Evolutionary conservation across 2,888 invertebrate genomes (phyloP).

Genomic region (Coelinius sp.): DNA sequence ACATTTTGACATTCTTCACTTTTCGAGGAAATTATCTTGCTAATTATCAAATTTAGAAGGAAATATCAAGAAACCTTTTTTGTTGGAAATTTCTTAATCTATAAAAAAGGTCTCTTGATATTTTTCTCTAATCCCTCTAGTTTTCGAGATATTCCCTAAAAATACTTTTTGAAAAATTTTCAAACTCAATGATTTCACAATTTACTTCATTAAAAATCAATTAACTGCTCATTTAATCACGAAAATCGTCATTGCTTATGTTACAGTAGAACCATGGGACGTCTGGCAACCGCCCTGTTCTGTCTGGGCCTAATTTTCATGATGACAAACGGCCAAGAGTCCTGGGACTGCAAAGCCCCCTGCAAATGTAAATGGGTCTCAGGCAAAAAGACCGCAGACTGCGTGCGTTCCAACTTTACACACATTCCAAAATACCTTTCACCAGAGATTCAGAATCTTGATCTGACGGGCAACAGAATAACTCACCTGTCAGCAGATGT

Average conservation of each 20-base stretch:
- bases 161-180: too few species aligned
- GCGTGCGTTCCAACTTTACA: constrained; percentile 77
- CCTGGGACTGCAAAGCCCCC: constrained; percentile 76
- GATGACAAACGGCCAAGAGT: constrained; percentile 70
- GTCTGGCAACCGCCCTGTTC: constrained; percentile 52
- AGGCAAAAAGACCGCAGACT: constrained; percentile 88
- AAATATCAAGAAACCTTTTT: too few species aligned
- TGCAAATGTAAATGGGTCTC: constrained; percentile 91
- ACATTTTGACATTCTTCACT: too few species aligned
- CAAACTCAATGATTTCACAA: too few species aligned
- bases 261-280: constrained; percentile 53
- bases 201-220: too few species aligned
- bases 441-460: constrained; percentile 76
- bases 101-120: too few species aligned
- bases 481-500: constrained; percentile 78
- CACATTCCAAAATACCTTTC: constrained; percentile 82
- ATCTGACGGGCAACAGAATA: constrained; percentile 80
- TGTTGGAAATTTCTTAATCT: too few species aligned
- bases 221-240: too few species aligned
- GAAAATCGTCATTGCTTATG: constrained; percentile 29
- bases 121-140: too few species aligned
- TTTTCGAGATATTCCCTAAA: too few species aligned
- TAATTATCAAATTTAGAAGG: too few species aligned
- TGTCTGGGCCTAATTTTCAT: constrained; percentile 61
- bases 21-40: too few species aligned